phyloP scores from a whole-genome alignment of 2,113 vertebrate species.

The Suncus etruscus region DNA sequence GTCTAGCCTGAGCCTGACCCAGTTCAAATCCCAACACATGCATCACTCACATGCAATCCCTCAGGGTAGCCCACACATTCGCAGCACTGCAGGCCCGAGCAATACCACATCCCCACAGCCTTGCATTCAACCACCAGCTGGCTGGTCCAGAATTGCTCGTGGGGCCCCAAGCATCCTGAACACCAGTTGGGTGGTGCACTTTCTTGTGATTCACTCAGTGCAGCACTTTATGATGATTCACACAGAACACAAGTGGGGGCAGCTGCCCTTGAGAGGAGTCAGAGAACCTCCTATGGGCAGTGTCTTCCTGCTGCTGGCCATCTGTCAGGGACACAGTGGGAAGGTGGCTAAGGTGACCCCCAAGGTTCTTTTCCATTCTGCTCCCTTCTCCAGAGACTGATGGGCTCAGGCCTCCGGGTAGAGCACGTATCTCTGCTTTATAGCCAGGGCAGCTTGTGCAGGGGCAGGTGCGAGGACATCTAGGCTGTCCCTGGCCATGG shows the following conservation, averaged over 20 bases:
- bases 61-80: too few species aligned
- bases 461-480: not conserved
- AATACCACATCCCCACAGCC: too few species aligned
- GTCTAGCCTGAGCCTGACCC: too few species aligned
- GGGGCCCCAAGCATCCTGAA: too few species aligned
- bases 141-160: too few species aligned
- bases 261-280: conserved; percentile 11
- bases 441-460: not conserved
- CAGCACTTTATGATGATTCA: not conserved
- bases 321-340: conserved; percentile 20
- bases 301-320: not conserved
- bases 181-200: too few species aligned
- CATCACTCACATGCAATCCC: too few species aligned
- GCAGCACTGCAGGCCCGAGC: too few species aligned
- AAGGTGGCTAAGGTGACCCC: conserved; percentile 46
- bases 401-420: not conserved
- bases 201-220: too few species aligned
- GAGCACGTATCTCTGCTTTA: not conserved
- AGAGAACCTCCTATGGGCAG: not conserved
- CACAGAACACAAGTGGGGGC: not conserved
- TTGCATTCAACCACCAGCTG: too few species aligned
- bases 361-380: not conserved
- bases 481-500: not conserved
- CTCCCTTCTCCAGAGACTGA: not conserved
- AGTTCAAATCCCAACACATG: too few species aligned